phyloP scores from a whole-genome alignment of 2,888 invertebrate species.

The Drosophila neotestacea region DNA sequence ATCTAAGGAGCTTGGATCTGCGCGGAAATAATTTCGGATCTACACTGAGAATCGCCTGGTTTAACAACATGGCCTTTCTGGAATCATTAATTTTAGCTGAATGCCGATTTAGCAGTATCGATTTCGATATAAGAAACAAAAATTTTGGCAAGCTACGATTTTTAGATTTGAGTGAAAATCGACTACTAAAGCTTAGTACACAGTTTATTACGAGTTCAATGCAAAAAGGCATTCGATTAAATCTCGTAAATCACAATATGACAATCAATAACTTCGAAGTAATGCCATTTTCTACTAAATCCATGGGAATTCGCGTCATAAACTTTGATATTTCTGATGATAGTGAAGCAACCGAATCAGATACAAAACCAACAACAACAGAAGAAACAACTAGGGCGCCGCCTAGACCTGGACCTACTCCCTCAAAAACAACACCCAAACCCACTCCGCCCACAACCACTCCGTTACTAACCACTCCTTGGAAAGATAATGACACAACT shows the following conservation, averaged over 20 bases:
- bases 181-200: slow-evolving; percentile 37
- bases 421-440: not conserved
- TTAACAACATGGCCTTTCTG: slow-evolving; percentile 52
- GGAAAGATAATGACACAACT: not conserved
- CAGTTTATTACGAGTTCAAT: slow-evolving; percentile 37
- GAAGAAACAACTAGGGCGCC: not conserved
- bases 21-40: slow-evolving; percentile 62
- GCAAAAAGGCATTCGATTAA: slow-evolving; percentile 16
- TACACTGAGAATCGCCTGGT: slow-evolving; percentile 38
- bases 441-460: not conserved
- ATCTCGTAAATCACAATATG: slow-evolving; percentile 17
- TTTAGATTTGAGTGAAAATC: slow-evolving; percentile 64
- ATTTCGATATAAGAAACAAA: slow-evolving; percentile 24
- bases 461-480: not conserved
- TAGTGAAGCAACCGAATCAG: not conserved
- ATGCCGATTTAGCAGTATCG: slow-evolving; percentile 47
- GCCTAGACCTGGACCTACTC: not conserved
- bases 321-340: not conserved
- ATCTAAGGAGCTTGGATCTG: slow-evolving; percentile 56
- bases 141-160: slow-evolving; percentile 19
- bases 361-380: not conserved
- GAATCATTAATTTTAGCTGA: slow-evolving; percentile 50
- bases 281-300: not conserved
- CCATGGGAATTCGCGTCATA: not conserved
- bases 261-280: not conserved